Conservation (phyloP, 2,113 vertebrate genomes). For the Empidonax traillii region DNA sequence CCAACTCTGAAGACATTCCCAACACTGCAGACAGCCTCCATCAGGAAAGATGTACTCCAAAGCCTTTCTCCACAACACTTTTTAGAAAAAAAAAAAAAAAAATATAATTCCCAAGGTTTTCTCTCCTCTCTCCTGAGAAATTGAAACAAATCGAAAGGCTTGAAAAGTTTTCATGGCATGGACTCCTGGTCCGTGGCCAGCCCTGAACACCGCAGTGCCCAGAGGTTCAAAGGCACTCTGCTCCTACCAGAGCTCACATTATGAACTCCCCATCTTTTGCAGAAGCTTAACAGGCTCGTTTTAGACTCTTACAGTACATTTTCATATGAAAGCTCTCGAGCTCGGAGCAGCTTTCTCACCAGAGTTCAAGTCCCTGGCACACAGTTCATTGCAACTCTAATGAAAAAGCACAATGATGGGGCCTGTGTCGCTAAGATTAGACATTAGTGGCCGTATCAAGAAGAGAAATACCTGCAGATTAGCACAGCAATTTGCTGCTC, state of each 20-base stretch:
- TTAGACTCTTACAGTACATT: not conserved
- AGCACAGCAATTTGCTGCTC: slow-evolving; percentile 71
- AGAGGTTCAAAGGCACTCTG: not conserved
- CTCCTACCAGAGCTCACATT: not conserved
- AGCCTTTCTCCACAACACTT: not conserved
- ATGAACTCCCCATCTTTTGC: not conserved
- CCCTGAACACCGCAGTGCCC: not conserved
- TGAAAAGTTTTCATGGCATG: not conserved
- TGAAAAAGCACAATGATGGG: slow-evolving; percentile 28
- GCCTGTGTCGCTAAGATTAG: slow-evolving; percentile 33
- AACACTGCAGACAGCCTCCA: not conserved
- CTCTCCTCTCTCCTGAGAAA: not conserved
- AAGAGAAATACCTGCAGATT: slow-evolving; percentile 75
- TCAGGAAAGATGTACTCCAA: not conserved
- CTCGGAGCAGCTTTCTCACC: slow-evolving; percentile 3
- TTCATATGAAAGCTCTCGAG: not conserved
- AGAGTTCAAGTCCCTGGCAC: slow-evolving; percentile 59
- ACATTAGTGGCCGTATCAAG: slow-evolving; percentile 47
- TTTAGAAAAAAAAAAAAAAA: not conserved
- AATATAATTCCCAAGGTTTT: not conserved
- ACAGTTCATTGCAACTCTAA: slow-evolving; percentile 43
- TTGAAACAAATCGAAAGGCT: not conserved
- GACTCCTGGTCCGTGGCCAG: not conserved
- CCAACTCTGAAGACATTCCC: not conserved
- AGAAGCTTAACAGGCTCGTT: not conserved